phyloP scores from a whole-genome alignment of 2,113 vertebrate genomes.

The Bagarius yarrelli region DNA sequence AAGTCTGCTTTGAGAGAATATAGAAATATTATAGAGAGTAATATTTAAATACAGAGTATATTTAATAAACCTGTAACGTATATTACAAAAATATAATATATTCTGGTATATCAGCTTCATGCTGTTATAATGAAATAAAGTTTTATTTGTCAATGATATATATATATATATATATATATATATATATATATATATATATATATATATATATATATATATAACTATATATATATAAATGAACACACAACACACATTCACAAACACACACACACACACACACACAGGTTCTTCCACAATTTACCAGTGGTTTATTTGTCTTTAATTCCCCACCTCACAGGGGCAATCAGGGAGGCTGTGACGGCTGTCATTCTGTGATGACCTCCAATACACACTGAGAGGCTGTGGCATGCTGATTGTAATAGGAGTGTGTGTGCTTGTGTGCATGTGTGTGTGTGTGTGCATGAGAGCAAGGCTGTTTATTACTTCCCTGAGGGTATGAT shows the following conservation, averaged over 20 bases:
- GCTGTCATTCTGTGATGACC: conserved; percentile 75
- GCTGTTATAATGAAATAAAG: too few relatives aligned
- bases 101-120: too few relatives aligned
- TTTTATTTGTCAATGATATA: too few relatives aligned
- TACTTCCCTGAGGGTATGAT: conserved; percentile 60
- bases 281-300: conserved; percentile 47
- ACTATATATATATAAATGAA: neutral
- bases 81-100: too few relatives aligned
- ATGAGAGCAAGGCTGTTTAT: conserved; percentile 63
- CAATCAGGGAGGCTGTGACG: conserved; percentile 71
- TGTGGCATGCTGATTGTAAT: conserved; percentile 71
- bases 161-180: too few relatives aligned
- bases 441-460: conserved; percentile 40
- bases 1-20: conserved; percentile 11
- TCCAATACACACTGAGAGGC: conserved; percentile 65
- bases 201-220: neutral
- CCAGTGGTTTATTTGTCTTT: conserved; percentile 74
- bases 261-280: neutral
- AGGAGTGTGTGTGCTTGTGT: conserved; percentile 51
- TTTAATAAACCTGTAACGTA: too few relatives aligned
- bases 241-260: conserved; percentile 44
- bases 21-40: neutral
- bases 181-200: neutral
- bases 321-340: conserved; percentile 67
- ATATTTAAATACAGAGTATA: too few relatives aligned